These are phyloP conservation scores for Pelecanus crispus DNA, from an alignment of 2,113 vertebrate species.

Conservation along the genomic window DNA sequence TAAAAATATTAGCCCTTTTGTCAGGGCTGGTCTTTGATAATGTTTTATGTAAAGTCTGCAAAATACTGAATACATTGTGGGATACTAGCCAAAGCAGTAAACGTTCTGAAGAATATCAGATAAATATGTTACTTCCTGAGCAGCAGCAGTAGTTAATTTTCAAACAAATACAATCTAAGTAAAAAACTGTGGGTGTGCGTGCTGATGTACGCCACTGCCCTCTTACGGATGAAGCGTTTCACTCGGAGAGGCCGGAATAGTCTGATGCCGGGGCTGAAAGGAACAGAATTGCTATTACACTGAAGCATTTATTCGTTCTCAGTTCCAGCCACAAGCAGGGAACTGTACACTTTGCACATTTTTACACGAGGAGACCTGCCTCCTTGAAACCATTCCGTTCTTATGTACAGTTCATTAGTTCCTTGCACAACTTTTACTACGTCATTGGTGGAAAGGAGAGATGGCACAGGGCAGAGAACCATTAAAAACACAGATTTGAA, in stretches of 20 bases:
- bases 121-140: background rate
- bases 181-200: background rate
- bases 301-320: background rate
- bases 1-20: background rate
- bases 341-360: background rate
- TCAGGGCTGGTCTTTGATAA: background rate
- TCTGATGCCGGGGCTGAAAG: background rate
- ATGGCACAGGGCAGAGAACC: background rate
- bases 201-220: background rate
- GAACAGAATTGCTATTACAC: background rate
- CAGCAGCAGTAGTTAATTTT: constrained; percentile 38
- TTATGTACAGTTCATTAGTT: background rate
- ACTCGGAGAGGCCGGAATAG: background rate
- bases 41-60: constrained; percentile 25
- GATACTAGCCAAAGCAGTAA: background rate
- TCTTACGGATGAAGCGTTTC: background rate
- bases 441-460: background rate
- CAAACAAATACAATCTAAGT: background rate
- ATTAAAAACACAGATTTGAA: background rate
- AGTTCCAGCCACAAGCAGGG: background rate
- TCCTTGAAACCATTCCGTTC: rapidly evolving
- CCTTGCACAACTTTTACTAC: background rate
- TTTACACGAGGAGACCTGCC: background rate
- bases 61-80: background rate
- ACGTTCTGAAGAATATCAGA: background rate